These are phyloP conservation scores for Troides oblongomaculatus DNA, from an alignment of 2,888 invertebrate species.

Conservation along the genomic window DNA sequence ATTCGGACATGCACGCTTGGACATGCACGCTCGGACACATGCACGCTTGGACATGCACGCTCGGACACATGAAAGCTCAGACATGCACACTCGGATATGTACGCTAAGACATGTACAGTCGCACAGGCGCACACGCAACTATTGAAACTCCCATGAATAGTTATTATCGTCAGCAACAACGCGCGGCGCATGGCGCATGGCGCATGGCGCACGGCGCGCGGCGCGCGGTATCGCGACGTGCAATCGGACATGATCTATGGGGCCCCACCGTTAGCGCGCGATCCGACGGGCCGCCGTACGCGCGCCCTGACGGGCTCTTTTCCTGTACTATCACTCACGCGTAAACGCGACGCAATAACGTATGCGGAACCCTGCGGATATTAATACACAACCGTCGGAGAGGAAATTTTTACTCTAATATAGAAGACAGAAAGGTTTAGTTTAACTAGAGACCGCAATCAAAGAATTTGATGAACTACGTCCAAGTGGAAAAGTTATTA, in stretches of 20 bases:
- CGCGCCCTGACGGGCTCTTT: conserved; percentile 52
- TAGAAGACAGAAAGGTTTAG: too few species aligned
- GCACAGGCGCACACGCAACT: neutral
- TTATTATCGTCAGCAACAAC: neutral
- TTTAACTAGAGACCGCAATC: conserved; percentile 26
- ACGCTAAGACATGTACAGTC: too few species aligned
- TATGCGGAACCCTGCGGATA: conserved; percentile 34
- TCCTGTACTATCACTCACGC: conserved; percentile 44
- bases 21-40: too few species aligned
- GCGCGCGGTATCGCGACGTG: neutral
- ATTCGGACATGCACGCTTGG: too few species aligned
- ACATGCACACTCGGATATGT: too few species aligned
- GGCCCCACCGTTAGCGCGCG: conserved; percentile 51
- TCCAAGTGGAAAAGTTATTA: neutral
- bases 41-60: too few species aligned
- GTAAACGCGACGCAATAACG: conserved; percentile 33
- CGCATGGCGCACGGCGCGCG: neutral
- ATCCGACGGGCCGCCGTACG: conserved; percentile 47
- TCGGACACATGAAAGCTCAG: too few species aligned
- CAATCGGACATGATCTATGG: conserved; percentile 25
- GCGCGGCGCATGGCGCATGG: neutral
- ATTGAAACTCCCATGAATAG: too few species aligned
- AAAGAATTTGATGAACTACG: conserved; percentile 26
- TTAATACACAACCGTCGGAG: neutral
- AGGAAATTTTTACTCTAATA: too few species aligned